phyloP scores from a whole-genome alignment of 2,888 invertebrate genomes.

The Stenodera caucasica region DNA sequence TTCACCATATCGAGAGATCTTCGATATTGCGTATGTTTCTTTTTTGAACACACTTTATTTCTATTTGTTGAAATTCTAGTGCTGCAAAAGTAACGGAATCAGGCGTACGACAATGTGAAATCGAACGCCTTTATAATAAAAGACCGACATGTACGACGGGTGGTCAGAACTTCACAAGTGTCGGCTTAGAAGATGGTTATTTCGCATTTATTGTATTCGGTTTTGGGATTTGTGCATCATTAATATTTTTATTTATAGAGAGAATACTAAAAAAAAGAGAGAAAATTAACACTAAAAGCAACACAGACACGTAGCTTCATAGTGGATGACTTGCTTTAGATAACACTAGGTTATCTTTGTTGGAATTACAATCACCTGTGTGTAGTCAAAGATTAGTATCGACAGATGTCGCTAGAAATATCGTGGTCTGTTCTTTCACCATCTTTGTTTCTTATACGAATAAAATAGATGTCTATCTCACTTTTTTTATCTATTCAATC shows the following conservation, averaged over 20 bases:
- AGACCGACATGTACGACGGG: slow-evolving; percentile 65
- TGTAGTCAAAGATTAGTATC: too few species aligned
- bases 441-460: not conserved
- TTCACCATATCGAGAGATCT: slow-evolving; percentile 63
- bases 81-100: slow-evolving; percentile 56
- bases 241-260: slow-evolving; percentile 39
- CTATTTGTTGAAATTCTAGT: not conserved
- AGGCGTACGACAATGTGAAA: slow-evolving; percentile 41
- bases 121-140: slow-evolving; percentile 57
- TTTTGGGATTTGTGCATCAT: slow-evolving; percentile 38
- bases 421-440: not conserved
- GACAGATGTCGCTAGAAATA: not conserved
- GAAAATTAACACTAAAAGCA: not conserved
- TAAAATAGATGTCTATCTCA: not conserved
- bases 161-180: slow-evolving; percentile 64
- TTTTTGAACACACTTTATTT: not conserved
- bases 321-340: too few species aligned
- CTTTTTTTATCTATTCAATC: not conserved
- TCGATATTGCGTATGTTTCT: slow-evolving; percentile 61
- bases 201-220: slow-evolving; percentile 54
- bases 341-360: too few species aligned
- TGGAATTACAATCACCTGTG: too few species aligned
- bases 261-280: not conserved
- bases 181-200: slow-evolving; percentile 62
- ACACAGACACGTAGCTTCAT: too few species aligned